Percentiles rank a stretch among this genome's conserved stretches.
Conservation (phyloP, 2,113 vertebrate species). For the Prochilodus magdalenae region DNA sequence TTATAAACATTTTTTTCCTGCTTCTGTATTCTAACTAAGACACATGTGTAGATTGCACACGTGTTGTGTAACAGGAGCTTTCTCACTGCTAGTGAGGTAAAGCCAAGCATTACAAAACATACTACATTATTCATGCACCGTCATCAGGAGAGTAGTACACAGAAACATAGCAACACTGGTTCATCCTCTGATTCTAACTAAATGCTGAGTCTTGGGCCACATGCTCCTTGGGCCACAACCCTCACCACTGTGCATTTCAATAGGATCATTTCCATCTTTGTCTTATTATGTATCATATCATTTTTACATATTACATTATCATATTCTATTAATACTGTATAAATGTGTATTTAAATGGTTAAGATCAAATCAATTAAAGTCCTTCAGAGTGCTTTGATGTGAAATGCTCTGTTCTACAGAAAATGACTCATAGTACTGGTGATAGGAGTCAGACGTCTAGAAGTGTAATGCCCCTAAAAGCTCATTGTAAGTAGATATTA, state of each 20-base stretch:
- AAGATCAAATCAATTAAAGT: too few relatives aligned
- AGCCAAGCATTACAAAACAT: neutral
- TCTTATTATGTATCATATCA: neutral
- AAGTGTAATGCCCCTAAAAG: too few relatives aligned
- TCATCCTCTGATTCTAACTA: neutral
- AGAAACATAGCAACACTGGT: slow-evolving; percentile 3
- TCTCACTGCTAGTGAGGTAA: neutral
- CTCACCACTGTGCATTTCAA: too few relatives aligned
- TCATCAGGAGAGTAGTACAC: neutral
- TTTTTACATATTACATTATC: neutral
- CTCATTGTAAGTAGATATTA: too few relatives aligned
- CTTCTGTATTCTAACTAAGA: neutral
- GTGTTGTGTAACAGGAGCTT: neutral
- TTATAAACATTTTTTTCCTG: neutral
- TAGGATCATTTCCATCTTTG: too few relatives aligned
- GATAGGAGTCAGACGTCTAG: too few relatives aligned
- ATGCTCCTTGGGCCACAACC: too few relatives aligned
- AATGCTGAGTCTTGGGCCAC: neutral
- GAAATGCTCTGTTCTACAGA: too few relatives aligned
- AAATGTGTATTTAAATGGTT: too few relatives aligned
- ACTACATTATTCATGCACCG: slow-evolving; percentile 22
- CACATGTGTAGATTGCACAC: neutral
- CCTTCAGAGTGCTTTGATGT: too few relatives aligned
- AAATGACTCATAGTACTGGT: too few relatives aligned
- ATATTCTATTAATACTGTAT: too few relatives aligned